Evolutionary conservation across 2,113 vertebrate species (phyloP).

Genomic region (Phyllostomus hastatus): DNA sequence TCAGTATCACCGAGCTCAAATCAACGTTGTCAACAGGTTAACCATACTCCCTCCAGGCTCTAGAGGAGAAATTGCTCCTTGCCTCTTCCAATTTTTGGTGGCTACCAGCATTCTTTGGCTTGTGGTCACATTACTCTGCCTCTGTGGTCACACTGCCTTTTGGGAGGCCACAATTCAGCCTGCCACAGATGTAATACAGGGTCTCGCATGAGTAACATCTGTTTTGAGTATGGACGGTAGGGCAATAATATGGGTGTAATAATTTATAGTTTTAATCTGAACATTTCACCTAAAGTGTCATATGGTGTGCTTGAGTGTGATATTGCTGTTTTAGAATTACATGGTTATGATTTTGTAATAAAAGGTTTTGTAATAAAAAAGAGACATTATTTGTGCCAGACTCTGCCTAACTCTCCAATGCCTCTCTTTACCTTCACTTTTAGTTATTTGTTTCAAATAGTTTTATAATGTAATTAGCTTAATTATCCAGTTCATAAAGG

Average conservation of each 20-base stretch:
- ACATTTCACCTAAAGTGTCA: no score
- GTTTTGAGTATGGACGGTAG: no score
- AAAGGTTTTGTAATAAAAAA: no score
- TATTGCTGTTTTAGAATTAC: no score
- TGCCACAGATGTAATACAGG: background rate
- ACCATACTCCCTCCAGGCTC: background rate
- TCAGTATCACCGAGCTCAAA: background rate
- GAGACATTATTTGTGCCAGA: no score
- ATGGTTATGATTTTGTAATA: no score
- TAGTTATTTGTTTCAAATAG: background rate
- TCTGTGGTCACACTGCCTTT: background rate
- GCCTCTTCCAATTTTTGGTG: background rate
- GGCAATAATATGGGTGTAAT: no score
- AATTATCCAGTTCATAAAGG: background rate
- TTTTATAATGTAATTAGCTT: slow-evolving; percentile 12
- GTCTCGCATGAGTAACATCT: no score
- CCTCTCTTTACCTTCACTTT: background rate
- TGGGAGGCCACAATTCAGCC: background rate
- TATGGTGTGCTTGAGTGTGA: no score
- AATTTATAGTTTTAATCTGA: no score
- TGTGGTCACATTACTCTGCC: background rate
- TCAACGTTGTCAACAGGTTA: background rate
- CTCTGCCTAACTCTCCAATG: background rate
- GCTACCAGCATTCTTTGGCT: background rate
- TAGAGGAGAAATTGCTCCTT: background rate